These are phyloP conservation scores for Onychomys arenicola DNA, from an alignment of 2,797 vertebrate species.

Conservation along the genomic window DNA sequence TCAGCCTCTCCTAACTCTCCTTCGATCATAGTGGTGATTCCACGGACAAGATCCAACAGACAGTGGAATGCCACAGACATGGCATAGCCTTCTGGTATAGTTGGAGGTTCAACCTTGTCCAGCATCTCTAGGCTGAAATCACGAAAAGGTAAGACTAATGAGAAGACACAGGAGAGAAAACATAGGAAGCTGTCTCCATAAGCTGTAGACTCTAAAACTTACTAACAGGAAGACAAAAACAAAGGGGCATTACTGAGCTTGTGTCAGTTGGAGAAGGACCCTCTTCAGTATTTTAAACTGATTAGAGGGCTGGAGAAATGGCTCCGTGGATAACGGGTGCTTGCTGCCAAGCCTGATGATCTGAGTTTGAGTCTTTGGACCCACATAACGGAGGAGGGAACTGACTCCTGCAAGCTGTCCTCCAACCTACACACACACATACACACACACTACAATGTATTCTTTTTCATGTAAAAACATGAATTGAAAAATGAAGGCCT, in stretches of 20 bases:
- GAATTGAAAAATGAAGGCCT: constrained; percentile 31
- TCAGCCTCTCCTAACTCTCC: constrained; percentile 91
- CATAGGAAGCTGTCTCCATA: neutral
- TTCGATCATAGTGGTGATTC: constrained; percentile 98
- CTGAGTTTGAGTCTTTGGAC: neutral
- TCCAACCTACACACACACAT: neutral
- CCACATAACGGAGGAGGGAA: neutral
- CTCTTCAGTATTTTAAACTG: neutral
- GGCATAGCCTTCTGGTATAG: constrained; percentile 98
- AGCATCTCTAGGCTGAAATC: constrained; percentile 96
- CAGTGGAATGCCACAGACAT: constrained; percentile 99
- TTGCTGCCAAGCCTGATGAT: neutral
- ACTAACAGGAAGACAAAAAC: constrained; percentile 34
- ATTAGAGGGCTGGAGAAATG: neutral
- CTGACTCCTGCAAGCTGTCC: neutral
- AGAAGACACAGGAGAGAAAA: constrained; percentile 56
- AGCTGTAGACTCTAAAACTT: constrained; percentile 7
- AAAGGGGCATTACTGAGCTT: neutral
- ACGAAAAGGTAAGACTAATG: constrained; percentile 66
- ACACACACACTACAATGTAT: neutral
- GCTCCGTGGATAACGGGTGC: neutral
- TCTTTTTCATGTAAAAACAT: neutral
- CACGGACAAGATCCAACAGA: constrained; percentile 97
- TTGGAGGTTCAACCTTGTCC: constrained; percentile 99
- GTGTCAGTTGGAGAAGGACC: neutral